Conservation (phyloP, 2,797 vertebrate species). For the Sebastes steindachneri region DNA sequence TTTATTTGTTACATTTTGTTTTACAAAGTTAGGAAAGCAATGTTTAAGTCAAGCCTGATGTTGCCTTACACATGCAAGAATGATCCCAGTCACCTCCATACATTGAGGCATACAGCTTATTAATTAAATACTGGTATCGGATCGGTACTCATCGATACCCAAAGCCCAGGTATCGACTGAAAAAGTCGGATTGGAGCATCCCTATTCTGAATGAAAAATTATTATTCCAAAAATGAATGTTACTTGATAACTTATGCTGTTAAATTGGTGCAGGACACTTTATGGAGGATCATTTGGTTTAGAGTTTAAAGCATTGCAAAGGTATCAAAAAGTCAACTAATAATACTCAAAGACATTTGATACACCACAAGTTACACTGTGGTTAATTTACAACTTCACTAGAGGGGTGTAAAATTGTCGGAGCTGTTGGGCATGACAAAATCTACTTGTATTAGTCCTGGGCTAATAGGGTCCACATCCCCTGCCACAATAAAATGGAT, state of each 20-base stretch:
- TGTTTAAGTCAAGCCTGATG: too few species aligned
- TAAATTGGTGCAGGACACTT: neutral
- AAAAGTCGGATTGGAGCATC: too few species aligned
- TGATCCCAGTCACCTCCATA: too few species aligned
- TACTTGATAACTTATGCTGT: neutral
- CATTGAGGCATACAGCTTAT: too few species aligned
- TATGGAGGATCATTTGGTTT: neutral
- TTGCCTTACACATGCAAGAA: too few species aligned
- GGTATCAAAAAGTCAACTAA: neutral
- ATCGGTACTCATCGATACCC: too few species aligned
- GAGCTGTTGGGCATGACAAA: conserved; percentile 7
- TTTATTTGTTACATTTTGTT: too few species aligned
- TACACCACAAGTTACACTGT: neutral
- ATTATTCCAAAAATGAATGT: too few species aligned
- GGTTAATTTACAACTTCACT: conserved; percentile 14
- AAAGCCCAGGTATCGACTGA: too few species aligned
- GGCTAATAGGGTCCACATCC: neutral
- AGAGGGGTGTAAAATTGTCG: neutral
- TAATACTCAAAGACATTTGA: neutral
- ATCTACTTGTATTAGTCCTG: neutral
- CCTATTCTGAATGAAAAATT: neutral
- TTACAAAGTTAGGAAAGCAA: too few species aligned
- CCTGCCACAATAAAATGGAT: neutral
- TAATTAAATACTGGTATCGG: too few species aligned
- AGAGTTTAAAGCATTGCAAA: neutral